These are phyloP conservation scores for Oncopodura yosiiana DNA, from an alignment of 1,140 invertebrate genomes.

Conservation along the genomic window DNA sequence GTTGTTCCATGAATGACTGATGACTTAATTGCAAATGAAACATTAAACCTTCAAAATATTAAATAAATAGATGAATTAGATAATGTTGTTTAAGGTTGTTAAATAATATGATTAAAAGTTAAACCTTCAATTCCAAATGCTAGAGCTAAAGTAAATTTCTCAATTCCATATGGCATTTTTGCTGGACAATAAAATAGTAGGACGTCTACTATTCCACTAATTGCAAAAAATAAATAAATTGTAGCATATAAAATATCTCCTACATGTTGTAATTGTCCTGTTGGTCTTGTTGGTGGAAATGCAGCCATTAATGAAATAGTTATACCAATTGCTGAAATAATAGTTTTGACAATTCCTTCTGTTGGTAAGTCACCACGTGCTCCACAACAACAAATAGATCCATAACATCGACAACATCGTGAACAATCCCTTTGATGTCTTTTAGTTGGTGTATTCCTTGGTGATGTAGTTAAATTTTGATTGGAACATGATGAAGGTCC, in stretches of 20 bases:
- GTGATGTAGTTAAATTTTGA: not conserved
- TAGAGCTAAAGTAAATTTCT: constrained; percentile 40
- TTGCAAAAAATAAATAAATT: constrained; percentile 43
- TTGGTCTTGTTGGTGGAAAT: constrained; percentile 12
- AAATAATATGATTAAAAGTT: too few relatives aligned
- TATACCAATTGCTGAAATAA: constrained; percentile 29
- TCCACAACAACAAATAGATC: too few relatives aligned
- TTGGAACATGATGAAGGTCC: not conserved
- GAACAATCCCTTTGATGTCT: not conserved
- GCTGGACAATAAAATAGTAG: constrained; percentile 41
- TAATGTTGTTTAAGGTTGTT: too few relatives aligned
- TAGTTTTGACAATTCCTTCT: constrained; percentile 33
- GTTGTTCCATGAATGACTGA: constrained; percentile 35
- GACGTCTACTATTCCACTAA: constrained; percentile 43
- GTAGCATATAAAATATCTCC: constrained; percentile 42
- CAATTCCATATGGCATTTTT: constrained; percentile 38
- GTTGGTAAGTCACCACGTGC: constrained; percentile 16
- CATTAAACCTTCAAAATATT: constrained; percentile 43
- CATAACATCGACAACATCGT: constrained; percentile 8
- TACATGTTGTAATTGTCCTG: constrained; percentile 35
- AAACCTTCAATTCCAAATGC: constrained; percentile 43
- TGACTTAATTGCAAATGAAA: constrained; percentile 37
- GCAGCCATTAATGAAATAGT: constrained; percentile 24
- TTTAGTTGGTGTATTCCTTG: not conserved
- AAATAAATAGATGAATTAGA: too few relatives aligned